Evolutionary conservation across 2,888 invertebrate species (phyloP), one percentile per base, ranked within the genome.

Genomic region (Hymenopus coronatus): DNA sequence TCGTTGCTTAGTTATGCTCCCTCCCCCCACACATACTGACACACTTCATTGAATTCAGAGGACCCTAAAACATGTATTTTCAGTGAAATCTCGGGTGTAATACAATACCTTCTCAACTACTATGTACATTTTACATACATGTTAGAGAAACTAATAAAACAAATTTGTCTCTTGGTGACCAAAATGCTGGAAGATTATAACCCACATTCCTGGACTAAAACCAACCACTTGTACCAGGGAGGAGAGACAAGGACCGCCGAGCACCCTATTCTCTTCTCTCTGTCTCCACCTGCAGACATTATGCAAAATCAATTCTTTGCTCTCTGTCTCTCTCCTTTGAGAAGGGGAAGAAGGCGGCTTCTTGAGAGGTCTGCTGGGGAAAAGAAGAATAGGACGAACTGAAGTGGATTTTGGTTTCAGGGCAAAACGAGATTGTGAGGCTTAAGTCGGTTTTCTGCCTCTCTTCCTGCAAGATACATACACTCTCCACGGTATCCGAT

Each of bases 261-360:
- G 54, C 54, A 70, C 54, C 54, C 54, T 70, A 4, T 70, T 15
- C 8, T 70, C 54, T 70, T 20, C 54, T 86, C 86, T 86, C 86
- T 28, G 86, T 86, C 86, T 93, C 88, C 93, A 93, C 93, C 93
- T 93, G 93, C 92, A 93, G 93, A 93, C 93, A 93, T 94, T 94
- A 94, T 94, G 93, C 93, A 94, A 94, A 94, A 93, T 93, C 93
- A 93, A 94, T 94, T 93, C 93, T 92, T 92, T 92, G 93, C 90
- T 91, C 91, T 91, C 91, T 90, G 91, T 54, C 54, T 70, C 20
- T 25, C 25, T 70, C 54, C 70, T 27, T 25, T 20, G 54, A 20
- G 81, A 20, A 27, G 15, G 28, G 86, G 86, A 8, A 28, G 40
- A 20, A 46, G 85, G 46, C 46, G 28, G 28, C 28, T 28, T 83